Base-by-base conservation (phyloP, 2,797 vertebrate genomes). In the Hoplostethus mediterraneus region DNA sequence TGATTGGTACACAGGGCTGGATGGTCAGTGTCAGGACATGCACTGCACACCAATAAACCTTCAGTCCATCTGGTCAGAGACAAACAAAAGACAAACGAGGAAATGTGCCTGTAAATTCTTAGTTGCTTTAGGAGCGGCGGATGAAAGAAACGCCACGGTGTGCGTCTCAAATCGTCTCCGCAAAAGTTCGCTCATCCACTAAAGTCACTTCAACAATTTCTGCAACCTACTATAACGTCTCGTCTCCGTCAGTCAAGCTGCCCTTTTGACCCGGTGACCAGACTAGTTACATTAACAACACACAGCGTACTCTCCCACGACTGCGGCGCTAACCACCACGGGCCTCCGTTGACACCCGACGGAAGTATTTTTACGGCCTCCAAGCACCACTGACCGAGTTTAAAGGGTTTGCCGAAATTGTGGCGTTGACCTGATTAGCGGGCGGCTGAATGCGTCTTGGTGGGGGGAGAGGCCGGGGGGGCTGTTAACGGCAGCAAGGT, bases 311-410 rank as follows among this genome's bases (percentile, higher is more conserved):
- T 73, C 77, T 71, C 60, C 78, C 73, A 49, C 81, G 81, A 90
- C 79, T 77, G 81, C 77, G 8, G 80, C 59, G 61, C 79, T 83
- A 85, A 85, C 79, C 84, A 68, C 42, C 16, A 21, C 77, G 59
- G 80, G 59, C 21, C 63, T 86, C 79, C 87, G 80, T 73, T 86
- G 86, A 89, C 81, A 79, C 82, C 71, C 75, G 73, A 75, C 86
- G 82, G 86, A 91, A 88, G 87, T 82, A 84, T 92, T 90, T 92
- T 92, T 90, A 91, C 70, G 61, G 82, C 84, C 75, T 84, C 83
- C 86, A 79, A 90, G 86, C 87, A 77, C 85, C 87, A 84, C 63
- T 92, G 91, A 92, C 73, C 89, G 90, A 73, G 83, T 92, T 92
- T 90, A 91, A 90, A 92, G 90, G 87, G 56, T 21, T 62, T 48